These are phyloP conservation scores for Erinaceus europaeus DNA, from an alignment of 2,113 vertebrate species.

Conservation along the genomic window DNA sequence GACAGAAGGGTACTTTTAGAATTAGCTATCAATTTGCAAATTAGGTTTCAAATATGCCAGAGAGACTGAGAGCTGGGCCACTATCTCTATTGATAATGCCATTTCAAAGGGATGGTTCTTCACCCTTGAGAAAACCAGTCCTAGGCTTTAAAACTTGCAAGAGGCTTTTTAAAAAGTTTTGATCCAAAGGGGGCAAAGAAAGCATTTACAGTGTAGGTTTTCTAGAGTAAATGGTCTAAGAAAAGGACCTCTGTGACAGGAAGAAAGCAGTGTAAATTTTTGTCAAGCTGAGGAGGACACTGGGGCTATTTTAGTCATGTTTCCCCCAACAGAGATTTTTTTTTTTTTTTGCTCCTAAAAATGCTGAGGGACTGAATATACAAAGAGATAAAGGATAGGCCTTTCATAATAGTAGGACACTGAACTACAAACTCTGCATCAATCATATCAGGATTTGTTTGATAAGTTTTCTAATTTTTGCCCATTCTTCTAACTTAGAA, in stretches of 20 bases:
- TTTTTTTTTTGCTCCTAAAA: background rate
- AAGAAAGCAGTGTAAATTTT: background rate
- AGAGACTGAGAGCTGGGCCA: fast-evolving
- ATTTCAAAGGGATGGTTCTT: background rate
- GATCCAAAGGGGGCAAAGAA: background rate
- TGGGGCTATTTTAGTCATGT: background rate
- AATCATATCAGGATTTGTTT: background rate
- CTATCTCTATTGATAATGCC: background rate
- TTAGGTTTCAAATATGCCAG: background rate
- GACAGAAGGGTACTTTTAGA: background rate
- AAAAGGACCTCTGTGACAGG: background rate
- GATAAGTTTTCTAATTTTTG: background rate
- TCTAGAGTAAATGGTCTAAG: background rate
- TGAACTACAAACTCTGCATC: background rate
- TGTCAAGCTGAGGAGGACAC: background rate
- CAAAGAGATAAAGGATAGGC: background rate
- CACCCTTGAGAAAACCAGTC: background rate
- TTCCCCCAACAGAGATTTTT: too few species aligned
- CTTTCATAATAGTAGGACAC: background rate
- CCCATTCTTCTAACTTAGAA: background rate
- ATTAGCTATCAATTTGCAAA: background rate
- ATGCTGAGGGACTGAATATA: background rate
- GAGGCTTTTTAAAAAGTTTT: background rate
- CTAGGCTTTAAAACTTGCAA: background rate
- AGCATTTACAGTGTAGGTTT: background rate